phyloP scores from a whole-genome alignment of 2,113 vertebrate species.

The Saimiri boliviensis region DNA sequence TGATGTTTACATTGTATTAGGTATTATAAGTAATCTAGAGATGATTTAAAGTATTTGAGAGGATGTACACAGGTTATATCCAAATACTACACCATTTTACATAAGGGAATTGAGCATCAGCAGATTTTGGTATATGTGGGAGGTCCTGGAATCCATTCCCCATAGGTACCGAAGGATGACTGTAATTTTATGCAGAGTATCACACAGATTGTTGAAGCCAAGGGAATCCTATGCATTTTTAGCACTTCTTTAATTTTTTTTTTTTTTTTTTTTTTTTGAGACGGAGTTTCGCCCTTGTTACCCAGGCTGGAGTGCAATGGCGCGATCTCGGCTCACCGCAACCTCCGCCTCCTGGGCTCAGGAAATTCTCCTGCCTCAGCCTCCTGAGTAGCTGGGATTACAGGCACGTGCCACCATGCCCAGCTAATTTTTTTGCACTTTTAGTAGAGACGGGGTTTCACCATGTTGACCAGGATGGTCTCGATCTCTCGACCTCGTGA shows the following conservation, averaged over 20 bases:
- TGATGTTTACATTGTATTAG: background rate
- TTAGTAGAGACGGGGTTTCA: too few species aligned
- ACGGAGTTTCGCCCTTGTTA: too few species aligned
- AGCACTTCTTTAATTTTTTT: conserved; percentile 25
- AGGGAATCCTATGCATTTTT: conserved; percentile 39
- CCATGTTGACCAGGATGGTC: too few species aligned
- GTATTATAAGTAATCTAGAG: background rate
- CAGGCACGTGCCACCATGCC: too few species aligned
- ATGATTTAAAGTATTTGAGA: background rate
- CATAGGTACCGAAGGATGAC: background rate
- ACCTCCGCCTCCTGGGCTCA: too few species aligned
- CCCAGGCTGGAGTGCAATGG: too few species aligned
- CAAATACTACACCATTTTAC: background rate
- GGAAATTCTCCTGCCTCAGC: too few species aligned
- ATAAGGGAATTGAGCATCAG: background rate
- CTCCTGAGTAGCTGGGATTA: too few species aligned
- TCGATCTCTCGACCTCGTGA: too few species aligned
- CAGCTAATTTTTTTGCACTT: too few species aligned
- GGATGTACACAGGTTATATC: background rate
- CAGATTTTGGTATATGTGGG: background rate
- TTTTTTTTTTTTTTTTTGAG: too few species aligned
- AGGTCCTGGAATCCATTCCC: background rate
- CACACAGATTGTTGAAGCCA: conserved; percentile 19
- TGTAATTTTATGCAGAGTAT: background rate
- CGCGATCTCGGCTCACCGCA: too few species aligned